phyloP scores from a whole-genome alignment of 2,113 vertebrate genomes.

The Tretioscincus oriximinensis region DNA sequence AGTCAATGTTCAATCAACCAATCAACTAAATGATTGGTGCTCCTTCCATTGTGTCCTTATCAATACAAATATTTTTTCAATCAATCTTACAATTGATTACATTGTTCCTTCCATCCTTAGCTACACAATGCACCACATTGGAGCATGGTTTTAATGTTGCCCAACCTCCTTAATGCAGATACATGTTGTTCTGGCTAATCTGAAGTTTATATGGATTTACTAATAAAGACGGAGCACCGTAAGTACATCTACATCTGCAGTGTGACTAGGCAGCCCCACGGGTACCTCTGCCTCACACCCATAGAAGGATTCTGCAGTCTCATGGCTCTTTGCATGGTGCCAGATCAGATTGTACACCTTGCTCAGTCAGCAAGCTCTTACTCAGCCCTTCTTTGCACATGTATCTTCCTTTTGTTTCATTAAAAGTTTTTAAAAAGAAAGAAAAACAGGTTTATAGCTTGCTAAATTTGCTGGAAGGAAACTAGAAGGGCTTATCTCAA shows the following conservation, averaged over 20 bases:
- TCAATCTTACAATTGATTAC: no score
- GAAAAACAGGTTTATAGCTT: not conserved
- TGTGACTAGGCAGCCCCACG: rapidly evolving
- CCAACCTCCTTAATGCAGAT: no score
- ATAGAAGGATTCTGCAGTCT: not conserved
- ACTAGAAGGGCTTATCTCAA: not conserved
- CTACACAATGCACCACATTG: no score
- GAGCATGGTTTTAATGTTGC: no score
- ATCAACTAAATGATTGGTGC: no score
- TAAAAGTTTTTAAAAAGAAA: not conserved
- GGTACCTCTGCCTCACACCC: not conserved
- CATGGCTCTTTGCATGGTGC: not conserved
- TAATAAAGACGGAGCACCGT: no score
- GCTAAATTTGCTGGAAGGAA: not conserved
- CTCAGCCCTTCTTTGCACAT: not conserved
- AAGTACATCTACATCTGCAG: rapidly evolving
- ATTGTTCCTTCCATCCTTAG: no score
- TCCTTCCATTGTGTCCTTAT: no score
- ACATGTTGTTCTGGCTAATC: no score
- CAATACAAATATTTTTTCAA: no score
- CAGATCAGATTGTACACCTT: rapidly evolving
- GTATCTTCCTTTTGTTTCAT: not conserved
- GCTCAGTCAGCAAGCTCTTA: not conserved
- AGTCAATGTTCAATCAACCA: no score
- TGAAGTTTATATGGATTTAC: no score